Percentiles rank a stretch among this genome's conserved stretches.
Evolutionary conservation across 2,797 vertebrate species (phyloP).

Genomic region (Anabas testudineus): DNA sequence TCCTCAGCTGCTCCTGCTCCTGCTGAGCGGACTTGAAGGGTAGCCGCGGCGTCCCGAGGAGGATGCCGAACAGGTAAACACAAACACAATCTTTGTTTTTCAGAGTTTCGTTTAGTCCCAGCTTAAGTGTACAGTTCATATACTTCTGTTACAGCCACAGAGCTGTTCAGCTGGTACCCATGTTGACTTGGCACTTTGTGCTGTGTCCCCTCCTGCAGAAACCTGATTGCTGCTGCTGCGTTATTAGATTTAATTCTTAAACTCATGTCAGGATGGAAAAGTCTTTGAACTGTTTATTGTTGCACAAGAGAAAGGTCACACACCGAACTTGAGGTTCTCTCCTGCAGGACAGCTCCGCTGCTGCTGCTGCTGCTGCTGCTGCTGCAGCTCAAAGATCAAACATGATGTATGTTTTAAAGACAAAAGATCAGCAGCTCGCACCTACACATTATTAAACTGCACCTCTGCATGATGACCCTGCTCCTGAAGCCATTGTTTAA

Average conservation of each 20-base stretch:
- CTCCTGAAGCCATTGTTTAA: not conserved
- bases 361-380: not conserved
- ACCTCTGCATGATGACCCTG: not conserved
- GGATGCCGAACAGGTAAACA: conserved; percentile 76
- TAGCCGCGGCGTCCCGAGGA: conserved; percentile 60
- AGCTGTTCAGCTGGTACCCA: not conserved
- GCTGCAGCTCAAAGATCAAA: conserved; percentile 4
- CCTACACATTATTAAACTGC: not conserved
- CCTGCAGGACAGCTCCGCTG: not conserved
- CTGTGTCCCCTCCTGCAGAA: not conserved
- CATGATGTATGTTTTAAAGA: conserved; percentile 20
- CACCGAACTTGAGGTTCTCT: not conserved
- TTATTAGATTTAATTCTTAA: not conserved
- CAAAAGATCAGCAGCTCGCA: not conserved
- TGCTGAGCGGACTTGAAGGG: conserved; percentile 50
- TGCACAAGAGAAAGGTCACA: not conserved
- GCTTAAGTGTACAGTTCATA: not conserved
- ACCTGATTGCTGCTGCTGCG: too few relatives aligned
- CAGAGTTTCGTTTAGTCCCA: not conserved
- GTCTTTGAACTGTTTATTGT: not conserved
- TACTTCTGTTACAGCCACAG: not conserved
- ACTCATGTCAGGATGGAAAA: not conserved
- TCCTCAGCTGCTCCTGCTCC: conserved; percentile 39
- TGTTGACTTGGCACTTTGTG: not conserved
- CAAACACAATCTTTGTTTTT: not conserved